These are phyloP conservation scores for Xanthia togata DNA, from an alignment of 2,888 invertebrate genomes.

Conservation along the genomic window DNA sequence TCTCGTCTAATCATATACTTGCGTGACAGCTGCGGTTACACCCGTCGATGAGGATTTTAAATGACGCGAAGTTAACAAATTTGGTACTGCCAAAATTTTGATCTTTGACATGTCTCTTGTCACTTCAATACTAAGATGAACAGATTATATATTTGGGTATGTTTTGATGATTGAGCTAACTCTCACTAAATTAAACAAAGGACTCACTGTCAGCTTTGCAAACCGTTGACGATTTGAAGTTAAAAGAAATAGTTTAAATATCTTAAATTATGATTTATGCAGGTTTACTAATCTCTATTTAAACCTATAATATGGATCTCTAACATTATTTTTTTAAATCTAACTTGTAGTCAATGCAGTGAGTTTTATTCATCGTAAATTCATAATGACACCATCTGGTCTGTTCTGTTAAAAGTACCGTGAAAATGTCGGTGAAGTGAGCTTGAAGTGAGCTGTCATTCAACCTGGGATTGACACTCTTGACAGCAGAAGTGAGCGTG, in stretches of 20 bases:
- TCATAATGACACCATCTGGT: background rate
- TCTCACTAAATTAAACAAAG: background rate
- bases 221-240: background rate
- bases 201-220: too few relatives aligned
- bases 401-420: background rate
- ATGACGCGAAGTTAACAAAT: background rate
- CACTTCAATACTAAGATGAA: background rate
- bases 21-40: conserved; percentile 44
- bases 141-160: background rate
- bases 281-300: background rate
- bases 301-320: background rate
- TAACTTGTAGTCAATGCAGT: too few relatives aligned
- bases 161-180: background rate
- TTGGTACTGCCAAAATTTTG: background rate
- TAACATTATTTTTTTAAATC: background rate
- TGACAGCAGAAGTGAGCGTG: too few relatives aligned
- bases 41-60: conserved; percentile 33
- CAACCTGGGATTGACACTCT: too few relatives aligned
- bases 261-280: too few relatives aligned
- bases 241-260: background rate
- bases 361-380: background rate
- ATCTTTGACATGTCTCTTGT: background rate
- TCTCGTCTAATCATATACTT: conserved; percentile 40
- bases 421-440: background rate
- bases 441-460: too few relatives aligned